These are phyloP conservation scores for Charina bottae DNA, from an alignment of 2,113 vertebrate genomes.

Conservation along the genomic window DNA sequence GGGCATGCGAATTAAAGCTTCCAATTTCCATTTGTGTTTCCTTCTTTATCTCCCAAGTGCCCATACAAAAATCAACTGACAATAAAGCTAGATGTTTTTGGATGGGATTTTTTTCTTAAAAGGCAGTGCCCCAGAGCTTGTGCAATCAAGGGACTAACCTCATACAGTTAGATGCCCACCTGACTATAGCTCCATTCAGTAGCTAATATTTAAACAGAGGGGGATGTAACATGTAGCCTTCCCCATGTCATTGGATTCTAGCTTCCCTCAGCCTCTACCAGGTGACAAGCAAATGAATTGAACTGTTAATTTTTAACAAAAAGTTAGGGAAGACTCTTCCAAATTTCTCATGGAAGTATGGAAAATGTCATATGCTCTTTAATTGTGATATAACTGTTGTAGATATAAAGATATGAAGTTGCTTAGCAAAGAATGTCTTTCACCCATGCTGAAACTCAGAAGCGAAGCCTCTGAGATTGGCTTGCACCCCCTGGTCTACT, in stretches of 20 bases:
- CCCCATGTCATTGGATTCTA: neutral
- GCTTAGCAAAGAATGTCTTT: neutral
- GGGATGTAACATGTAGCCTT: neutral
- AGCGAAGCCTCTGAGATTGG: neutral
- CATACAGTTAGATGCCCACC: slow-evolving; percentile 17
- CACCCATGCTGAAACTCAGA: neutral
- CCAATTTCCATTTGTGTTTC: neutral
- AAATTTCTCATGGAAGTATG: neutral
- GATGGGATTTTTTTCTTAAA: slow-evolving; percentile 37
- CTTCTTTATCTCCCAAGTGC: slow-evolving; percentile 34
- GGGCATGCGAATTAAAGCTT: slow-evolving; percentile 42
- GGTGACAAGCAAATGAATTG: neutral
- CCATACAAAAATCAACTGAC: slow-evolving; percentile 47
- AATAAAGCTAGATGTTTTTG: slow-evolving; percentile 25
- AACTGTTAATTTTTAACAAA: neutral
- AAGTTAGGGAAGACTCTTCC: neutral
- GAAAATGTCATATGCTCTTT: neutral
- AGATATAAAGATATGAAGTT: neutral
- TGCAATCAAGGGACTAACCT: slow-evolving; percentile 26
- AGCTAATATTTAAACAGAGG: neutral
- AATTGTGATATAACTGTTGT: neutral
- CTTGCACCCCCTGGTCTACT: neutral
- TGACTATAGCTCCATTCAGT: neutral
- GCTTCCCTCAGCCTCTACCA: neutral
- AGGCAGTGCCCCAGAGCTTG: slow-evolving; percentile 12